These are phyloP conservation scores for Sylvilagus floridanus DNA, from an alignment of 2,797 vertebrate genomes.

Conservation along the genomic window DNA sequence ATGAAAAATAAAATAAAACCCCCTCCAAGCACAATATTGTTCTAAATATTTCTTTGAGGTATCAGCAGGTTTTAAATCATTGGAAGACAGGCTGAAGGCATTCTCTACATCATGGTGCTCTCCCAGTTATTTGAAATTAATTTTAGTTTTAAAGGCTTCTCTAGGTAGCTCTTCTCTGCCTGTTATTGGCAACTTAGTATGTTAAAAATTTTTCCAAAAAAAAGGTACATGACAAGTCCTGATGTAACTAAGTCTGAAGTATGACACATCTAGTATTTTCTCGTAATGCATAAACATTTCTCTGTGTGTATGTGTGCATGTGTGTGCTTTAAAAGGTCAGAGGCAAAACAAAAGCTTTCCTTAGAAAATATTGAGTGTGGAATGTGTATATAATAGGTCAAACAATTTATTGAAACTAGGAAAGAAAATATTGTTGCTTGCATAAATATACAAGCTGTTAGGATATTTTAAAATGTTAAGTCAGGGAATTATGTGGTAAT, in stretches of 20 bases:
- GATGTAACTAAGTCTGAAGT: background rate
- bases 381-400: background rate
- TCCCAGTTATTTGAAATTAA: conserved; percentile 66
- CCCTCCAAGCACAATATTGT: conserved; percentile 85
- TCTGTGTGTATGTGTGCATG: background rate
- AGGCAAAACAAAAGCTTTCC: background rate
- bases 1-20: conserved; percentile 86
- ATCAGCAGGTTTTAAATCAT: conserved; percentile 72
- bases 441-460: background rate
- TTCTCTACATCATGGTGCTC: conserved; percentile 57
- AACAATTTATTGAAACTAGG: background rate
- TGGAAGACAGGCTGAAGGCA: conserved; percentile 65
- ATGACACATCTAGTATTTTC: background rate
- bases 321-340: conserved; percentile 54
- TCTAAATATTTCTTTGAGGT: conserved; percentile 82
- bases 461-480: conserved; percentile 40
- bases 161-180: conserved; percentile 25
- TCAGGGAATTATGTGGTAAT: background rate
- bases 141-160: conserved; percentile 50
- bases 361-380: conserved; percentile 42
- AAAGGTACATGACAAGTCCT: background rate
- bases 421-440: background rate
- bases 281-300: background rate
- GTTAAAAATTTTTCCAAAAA: background rate
- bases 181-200: background rate